Conservation (phyloP, 1,140 invertebrate genomes). For the Penaeus indicus region DNA sequence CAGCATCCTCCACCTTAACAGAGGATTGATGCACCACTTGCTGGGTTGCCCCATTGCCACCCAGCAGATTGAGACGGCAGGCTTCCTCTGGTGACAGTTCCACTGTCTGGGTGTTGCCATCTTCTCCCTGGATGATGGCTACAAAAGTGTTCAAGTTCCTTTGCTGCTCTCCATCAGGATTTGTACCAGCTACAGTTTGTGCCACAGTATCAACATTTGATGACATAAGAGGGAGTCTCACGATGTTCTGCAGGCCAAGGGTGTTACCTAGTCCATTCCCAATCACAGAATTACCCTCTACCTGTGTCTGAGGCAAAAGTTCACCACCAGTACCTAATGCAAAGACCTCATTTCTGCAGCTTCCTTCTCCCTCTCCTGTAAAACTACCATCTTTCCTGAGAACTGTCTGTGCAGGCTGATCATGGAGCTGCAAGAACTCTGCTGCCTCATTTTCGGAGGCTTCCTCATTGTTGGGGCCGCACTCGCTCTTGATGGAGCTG, state of each 20-base stretch:
- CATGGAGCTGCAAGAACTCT: slow-evolving; percentile 32
- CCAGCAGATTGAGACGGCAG: slow-evolving; percentile 6
- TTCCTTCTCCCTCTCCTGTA: slow-evolving; percentile 1
- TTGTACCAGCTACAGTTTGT: background rate
- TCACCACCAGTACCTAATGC: background rate
- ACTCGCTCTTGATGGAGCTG: background rate
- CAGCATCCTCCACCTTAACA: background rate
- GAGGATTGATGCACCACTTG: background rate
- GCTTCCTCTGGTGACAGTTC: slow-evolving; percentile 47
- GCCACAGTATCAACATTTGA: no score
- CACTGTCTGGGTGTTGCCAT: slow-evolving; percentile 41
- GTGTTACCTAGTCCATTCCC: background rate
- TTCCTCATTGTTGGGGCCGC: background rate
- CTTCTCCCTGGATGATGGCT: slow-evolving; percentile 47
- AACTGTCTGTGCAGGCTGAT: background rate
- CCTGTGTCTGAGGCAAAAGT: background rate
- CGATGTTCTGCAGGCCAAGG: slow-evolving; percentile 33
- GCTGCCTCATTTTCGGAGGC: background rate
- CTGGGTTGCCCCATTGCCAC: background rate
- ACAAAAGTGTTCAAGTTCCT: slow-evolving; percentile 32
- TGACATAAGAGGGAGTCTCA: slow-evolving; percentile 3
- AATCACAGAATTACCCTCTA: background rate
- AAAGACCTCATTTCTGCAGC: slow-evolving; percentile 29
- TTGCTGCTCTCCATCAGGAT: background rate
- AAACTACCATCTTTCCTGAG: slow-evolving; percentile 9